Conservation (phyloP, 92 coral and sea anemone species). For the Ricordea florida region DNA sequence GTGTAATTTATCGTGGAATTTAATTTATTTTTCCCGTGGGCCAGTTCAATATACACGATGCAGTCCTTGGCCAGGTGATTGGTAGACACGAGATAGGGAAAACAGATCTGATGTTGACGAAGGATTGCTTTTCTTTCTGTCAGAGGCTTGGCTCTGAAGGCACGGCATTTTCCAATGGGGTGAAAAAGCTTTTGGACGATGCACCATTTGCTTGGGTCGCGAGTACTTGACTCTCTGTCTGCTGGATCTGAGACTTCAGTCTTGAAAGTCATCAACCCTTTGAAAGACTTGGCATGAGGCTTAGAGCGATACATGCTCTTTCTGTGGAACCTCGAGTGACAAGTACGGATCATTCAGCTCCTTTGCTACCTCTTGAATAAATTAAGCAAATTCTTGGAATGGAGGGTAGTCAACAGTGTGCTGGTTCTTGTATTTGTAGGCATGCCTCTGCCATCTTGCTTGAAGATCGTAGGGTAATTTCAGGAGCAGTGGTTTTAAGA, state of each 20-base stretch:
- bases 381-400: slow-evolving; percentile 42
- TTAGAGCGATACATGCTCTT: background rate
- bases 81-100: too few relatives aligned
- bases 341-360: slow-evolving; percentile 64
- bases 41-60: too few relatives aligned
- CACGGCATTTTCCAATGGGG: too few relatives aligned
- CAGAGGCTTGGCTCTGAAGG: too few relatives aligned
- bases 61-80: too few relatives aligned
- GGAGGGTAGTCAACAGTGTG: slow-evolving; percentile 54
- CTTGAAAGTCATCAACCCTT: background rate
- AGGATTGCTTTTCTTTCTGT: too few relatives aligned
- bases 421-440: slow-evolving; percentile 18
- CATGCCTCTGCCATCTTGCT: slow-evolving; percentile 65
- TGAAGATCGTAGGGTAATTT: slow-evolving; percentile 59
- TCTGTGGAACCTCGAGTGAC: slow-evolving; percentile 11
- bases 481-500: slow-evolving; percentile 7
- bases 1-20: too few relatives aligned
- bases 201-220: slow-evolving; percentile 47
- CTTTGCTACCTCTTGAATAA: slow-evolving; percentile 41
- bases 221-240: background rate
- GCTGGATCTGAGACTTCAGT: background rate
- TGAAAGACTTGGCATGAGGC: background rate
- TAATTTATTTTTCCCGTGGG: too few relatives aligned
- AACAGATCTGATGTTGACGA: too few relatives aligned
- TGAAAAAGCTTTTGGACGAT: too few relatives aligned